These are phyloP conservation scores for Columba guinea DNA, from an alignment of 2,797 vertebrate genomes.

Conservation along the genomic window DNA sequence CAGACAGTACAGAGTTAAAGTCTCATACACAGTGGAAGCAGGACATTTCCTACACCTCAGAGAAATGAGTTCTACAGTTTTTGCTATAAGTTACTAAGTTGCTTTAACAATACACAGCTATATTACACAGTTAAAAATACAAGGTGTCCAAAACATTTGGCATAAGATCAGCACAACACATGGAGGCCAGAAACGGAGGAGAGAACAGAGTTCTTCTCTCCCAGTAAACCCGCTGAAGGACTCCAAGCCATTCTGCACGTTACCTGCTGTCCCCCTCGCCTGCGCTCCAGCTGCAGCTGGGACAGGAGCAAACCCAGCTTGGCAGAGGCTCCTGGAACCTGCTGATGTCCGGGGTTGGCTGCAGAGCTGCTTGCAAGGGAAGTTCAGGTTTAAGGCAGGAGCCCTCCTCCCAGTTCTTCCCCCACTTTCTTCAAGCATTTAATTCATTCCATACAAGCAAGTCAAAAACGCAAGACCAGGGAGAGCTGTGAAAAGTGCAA, in stretches of 20 bases:
- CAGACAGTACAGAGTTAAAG: constrained; percentile 81
- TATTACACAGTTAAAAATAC: constrained; percentile 78
- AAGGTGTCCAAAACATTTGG: constrained; percentile 76
- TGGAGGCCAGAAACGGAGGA: constrained; percentile 76
- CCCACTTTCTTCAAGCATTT: background rate
- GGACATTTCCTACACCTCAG: constrained; percentile 74
- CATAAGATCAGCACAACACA: constrained; percentile 75
- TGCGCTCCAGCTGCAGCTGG: background rate
- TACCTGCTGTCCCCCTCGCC: background rate
- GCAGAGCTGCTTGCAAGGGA: constrained; percentile 17
- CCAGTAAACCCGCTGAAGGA: constrained; percentile 66
- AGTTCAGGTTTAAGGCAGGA: constrained; percentile 62
- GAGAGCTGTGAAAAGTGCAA: constrained; percentile 49
- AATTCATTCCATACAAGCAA: background rate
- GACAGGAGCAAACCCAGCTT: background rate
- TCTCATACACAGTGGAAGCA: constrained; percentile 79
- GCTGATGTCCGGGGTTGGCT: background rate
- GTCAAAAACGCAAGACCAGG: background rate
- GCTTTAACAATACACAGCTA: constrained; percentile 79
- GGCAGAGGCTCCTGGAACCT: background rate
- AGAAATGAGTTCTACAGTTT: constrained; percentile 75
- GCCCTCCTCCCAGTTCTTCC: background rate
- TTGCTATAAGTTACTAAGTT: constrained; percentile 80
- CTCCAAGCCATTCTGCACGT: constrained; percentile 30
- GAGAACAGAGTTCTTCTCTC: constrained; percentile 61